A percentile compares a stretch with the other conserved stretches of the same genome.
phyloP scores from a whole-genome alignment of 2,113 vertebrate species.

The Paradoxurus hermaphroditus region DNA sequence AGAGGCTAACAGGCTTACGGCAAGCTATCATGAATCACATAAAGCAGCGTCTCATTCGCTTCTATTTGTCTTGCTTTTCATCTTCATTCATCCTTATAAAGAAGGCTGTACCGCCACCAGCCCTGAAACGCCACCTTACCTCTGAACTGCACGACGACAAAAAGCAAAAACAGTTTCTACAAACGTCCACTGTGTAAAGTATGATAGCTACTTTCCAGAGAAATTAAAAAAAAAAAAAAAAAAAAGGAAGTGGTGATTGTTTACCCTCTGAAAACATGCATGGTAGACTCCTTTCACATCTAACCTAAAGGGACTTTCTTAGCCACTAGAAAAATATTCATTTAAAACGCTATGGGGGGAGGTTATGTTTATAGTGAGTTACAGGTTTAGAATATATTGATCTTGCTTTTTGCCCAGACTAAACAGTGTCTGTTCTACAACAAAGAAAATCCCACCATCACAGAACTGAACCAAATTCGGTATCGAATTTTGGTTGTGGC shows the following conservation, averaged over 20 bases:
- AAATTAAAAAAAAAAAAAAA: fast-evolving
- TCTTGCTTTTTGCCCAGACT: conserved; percentile 49
- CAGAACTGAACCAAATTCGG: background rate
- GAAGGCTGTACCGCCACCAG: conserved; percentile 86
- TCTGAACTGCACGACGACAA: background rate
- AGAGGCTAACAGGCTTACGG: conserved; percentile 86
- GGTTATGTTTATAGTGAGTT: conserved; percentile 51
- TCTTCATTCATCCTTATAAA: conserved; percentile 96
- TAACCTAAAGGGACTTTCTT: conserved; percentile 41
- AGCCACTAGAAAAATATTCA: background rate
- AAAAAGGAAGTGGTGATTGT: background rate
- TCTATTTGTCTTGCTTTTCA: conserved; percentile 92
- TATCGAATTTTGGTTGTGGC: background rate
- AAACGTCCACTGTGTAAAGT: background rate
- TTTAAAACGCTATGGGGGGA: conserved; percentile 43
- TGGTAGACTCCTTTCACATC: background rate
- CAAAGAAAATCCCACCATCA: conserved; percentile 44
- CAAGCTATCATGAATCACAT: conserved; percentile 94
- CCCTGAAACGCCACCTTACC: conserved; percentile 47
- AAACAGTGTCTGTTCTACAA: background rate
- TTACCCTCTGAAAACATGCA: background rate
- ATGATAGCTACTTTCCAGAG: background rate
- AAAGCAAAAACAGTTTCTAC: background rate
- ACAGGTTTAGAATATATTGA: conserved; percentile 65
- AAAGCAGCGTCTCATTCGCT: conserved; percentile 88